Evolutionary conservation across 2,888 invertebrate species (phyloP), one percentile per base, ranked within the genome.

Genomic region (Nematopogon swammerdamellus): DNA sequence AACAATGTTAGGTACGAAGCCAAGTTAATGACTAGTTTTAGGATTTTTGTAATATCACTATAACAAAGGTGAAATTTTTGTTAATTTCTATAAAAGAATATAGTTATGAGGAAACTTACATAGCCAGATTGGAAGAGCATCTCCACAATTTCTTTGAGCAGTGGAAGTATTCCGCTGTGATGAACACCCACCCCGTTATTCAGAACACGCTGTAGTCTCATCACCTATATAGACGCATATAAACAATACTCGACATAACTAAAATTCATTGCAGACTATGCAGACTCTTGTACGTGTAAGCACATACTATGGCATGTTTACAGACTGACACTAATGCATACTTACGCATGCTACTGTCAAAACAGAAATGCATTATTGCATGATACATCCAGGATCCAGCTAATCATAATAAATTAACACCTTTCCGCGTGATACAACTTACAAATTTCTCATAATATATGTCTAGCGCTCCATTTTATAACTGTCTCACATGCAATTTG

Each of bases 71-170:
- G 25, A 25, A 25, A 25, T 25, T n/a, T n/a, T n/a, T n/a, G n/a
- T n/a, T n/a, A n/a, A n/a, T n/a, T n/a, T n/a, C n/a, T n/a, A n/a
- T n/a, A n/a, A n/a, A n/a, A n/a, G n/a, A n/a, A n/a, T n/a, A n/a
- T n/a, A n/a, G n/a, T n/a, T n/a, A n/a, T n/a, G n/a, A n/a, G n/a
- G n/a, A n/a, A n/a, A 72, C 95, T 97, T 36, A 99, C 95, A 54
- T 91, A 85, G 5, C 97, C 96, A 56, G 86, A 85, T 64, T 96
- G 94, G 65, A 99, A 99, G 14, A 98, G 80, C 85, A 98, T 90
- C 73, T 99, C 99, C 0, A 99, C 97, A 48, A 98, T 95, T 82
- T 99, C 99, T 65, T 98, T 99, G n/a, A 99, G 83, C 59, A 99
- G 91, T 0, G 99, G 99, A 52, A 99, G 72, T 57, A 99, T 95